A percentile compares a stretch with the other conserved stretches of the same genome.
phyloP scores from a whole-genome alignment of 2,797 vertebrate genomes.

The Lepus townsendii region DNA sequence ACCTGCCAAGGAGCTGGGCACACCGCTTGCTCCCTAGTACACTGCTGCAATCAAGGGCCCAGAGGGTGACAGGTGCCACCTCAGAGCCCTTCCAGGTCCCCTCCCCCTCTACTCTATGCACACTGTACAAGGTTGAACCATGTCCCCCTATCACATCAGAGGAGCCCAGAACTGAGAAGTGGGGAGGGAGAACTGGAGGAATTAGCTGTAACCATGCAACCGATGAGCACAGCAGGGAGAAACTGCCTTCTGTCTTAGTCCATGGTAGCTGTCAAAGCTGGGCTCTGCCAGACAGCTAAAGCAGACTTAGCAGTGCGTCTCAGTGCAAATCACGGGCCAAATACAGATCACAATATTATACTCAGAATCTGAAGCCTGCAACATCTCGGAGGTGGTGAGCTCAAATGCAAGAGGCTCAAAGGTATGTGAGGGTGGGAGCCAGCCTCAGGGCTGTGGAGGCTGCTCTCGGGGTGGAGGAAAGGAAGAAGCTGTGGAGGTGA shows the following conservation, averaged over 20 bases:
- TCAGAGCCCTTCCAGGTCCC: not conserved
- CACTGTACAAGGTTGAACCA: not conserved
- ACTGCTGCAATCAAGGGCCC: not conserved
- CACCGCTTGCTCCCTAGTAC: not conserved
- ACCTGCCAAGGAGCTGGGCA: not conserved
- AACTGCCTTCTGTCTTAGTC: not conserved
- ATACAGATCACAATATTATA: not conserved
- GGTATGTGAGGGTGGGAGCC: not conserved
- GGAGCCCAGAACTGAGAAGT: not conserved
- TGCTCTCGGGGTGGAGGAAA: not conserved
- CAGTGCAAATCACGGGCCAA: not conserved
- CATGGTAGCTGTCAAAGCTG: not conserved
- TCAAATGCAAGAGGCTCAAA: not conserved
- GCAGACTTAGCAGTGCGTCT: not conserved
- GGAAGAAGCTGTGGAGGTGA: not conserved
- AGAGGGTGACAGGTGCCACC: not conserved
- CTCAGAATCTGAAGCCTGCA: not conserved
- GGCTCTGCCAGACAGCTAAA: not conserved
- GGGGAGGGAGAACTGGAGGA: not conserved
- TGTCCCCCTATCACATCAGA: not conserved
- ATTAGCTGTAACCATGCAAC: not conserved
- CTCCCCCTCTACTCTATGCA: not conserved
- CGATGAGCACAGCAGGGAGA: not conserved
- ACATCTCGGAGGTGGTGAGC: not conserved
- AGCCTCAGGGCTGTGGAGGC: not conserved